Evolutionary conservation across 92 coral and sea anemone genomes (phyloP).

Genomic region (Umimayanthus chanpuru): DNA sequence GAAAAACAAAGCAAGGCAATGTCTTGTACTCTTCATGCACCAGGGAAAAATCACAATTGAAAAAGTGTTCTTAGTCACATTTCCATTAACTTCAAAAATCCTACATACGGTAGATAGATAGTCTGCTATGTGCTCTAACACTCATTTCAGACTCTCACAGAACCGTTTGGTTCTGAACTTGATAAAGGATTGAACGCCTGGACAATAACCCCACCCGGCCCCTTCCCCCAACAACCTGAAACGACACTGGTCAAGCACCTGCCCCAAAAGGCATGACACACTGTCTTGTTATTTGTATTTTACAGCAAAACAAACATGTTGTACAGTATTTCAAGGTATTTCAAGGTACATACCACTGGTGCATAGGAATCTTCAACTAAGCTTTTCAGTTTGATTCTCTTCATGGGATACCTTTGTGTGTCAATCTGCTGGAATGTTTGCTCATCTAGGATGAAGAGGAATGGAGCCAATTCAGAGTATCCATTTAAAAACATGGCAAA

Average conservation of each 20-base stretch:
- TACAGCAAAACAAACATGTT: not conserved
- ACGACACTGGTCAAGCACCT: too few relatives aligned
- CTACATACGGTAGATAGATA: too few relatives aligned
- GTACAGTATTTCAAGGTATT: not conserved
- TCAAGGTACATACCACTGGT: conserved; percentile 42
- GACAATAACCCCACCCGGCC: not conserved
- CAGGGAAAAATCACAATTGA: not conserved
- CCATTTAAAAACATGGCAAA: not conserved
- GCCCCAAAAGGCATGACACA: not conserved
- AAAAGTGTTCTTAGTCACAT: too few relatives aligned
- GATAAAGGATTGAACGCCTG: not conserved
- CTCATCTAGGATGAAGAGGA: conserved; percentile 51
- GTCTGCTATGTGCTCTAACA: too few relatives aligned
- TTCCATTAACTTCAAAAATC: too few relatives aligned
- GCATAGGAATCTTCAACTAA: conserved; percentile 68
- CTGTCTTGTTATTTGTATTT: not conserved
- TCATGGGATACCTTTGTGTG: conserved; percentile 87
- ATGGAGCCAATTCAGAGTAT: not conserved
- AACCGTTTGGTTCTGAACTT: too few relatives aligned
- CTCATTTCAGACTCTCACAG: too few relatives aligned
- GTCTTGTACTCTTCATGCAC: not conserved
- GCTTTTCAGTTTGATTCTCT: conserved; percentile 58
- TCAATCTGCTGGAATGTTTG: conserved; percentile 54
- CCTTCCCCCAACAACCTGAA: not conserved
- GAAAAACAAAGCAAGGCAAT: not conserved